Conservation (phyloP, 2,113 vertebrate genomes). For the Rhineura floridana region DNA sequence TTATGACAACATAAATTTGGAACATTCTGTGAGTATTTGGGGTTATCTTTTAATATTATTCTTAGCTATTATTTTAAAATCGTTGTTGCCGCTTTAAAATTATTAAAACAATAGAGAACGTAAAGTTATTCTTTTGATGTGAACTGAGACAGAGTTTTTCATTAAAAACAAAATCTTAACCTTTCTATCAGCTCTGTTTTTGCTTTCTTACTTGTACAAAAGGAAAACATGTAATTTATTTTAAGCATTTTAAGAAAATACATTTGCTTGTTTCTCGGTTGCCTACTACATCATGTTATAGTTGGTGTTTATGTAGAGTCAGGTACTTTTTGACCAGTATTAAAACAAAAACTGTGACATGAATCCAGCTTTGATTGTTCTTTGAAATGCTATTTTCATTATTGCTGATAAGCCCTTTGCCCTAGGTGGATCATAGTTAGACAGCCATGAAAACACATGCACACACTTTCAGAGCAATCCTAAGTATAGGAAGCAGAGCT, state of each 20-base stretch:
- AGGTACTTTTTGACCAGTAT: constrained; percentile 91
- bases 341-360: constrained; percentile 87
- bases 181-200: constrained; percentile 86
- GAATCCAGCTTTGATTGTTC: neutral
- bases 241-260: constrained; percentile 78
- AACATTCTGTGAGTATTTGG: constrained; percentile 78
- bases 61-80: too few relatives aligned
- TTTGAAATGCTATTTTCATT: neutral
- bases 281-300: constrained; percentile 86
- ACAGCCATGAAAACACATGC: neutral
- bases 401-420: neutral
- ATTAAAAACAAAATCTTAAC: constrained; percentile 80
- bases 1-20: constrained; percentile 77
- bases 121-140: constrained; percentile 89
- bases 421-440: neutral
- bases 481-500: too few relatives aligned
- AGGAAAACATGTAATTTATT: constrained; percentile 80
- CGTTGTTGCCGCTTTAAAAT: constrained; percentile 81
- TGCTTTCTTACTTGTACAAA: constrained; percentile 87
- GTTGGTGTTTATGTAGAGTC: constrained; percentile 89
- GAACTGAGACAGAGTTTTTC: constrained; percentile 84
- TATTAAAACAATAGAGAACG: constrained; percentile 90
- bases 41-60: constrained; percentile 54
- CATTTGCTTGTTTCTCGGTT: constrained; percentile 83
- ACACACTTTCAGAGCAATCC: too few relatives aligned